A percentile compares a stretch with the other conserved stretches of the same genome.
Conservation (phyloP, 2,113 vertebrate genomes). For the Pogonocichla stellata region DNA sequence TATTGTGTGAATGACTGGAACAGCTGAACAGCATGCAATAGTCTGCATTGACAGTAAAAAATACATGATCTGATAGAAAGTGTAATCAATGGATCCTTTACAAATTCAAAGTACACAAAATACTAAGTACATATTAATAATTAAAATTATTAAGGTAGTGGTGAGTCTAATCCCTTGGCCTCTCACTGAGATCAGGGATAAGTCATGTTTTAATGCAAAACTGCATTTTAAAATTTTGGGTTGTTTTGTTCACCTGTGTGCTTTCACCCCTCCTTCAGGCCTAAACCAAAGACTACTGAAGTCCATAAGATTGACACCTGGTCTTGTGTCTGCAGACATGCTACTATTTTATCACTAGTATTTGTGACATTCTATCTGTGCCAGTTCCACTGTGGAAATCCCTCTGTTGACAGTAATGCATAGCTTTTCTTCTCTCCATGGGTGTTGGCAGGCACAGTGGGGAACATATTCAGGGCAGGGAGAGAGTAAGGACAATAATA, state of each 20-base stretch:
- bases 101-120: background rate
- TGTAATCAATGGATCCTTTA: background rate
- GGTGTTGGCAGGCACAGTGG: background rate
- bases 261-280: background rate
- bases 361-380: background rate
- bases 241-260: background rate
- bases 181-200: background rate
- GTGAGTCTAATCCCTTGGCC: background rate
- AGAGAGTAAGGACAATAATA: background rate
- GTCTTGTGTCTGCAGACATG: background rate
- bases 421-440: background rate
- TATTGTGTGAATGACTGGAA: rapidly evolving
- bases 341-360: background rate
- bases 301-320: background rate
- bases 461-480: background rate
- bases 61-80: background rate
- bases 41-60: background rate
- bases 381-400: background rate
- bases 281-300: background rate
- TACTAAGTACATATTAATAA: background rate
- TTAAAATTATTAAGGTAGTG: background rate
- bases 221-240: background rate
- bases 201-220: background rate
- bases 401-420: background rate
- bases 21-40: background rate